A percentile compares a stretch with the other conserved stretches of the same genome.
These are phyloP conservation scores for Callosobruchus maculatus DNA, from an alignment of 2,888 invertebrate species.

Conservation along the genomic window DNA sequence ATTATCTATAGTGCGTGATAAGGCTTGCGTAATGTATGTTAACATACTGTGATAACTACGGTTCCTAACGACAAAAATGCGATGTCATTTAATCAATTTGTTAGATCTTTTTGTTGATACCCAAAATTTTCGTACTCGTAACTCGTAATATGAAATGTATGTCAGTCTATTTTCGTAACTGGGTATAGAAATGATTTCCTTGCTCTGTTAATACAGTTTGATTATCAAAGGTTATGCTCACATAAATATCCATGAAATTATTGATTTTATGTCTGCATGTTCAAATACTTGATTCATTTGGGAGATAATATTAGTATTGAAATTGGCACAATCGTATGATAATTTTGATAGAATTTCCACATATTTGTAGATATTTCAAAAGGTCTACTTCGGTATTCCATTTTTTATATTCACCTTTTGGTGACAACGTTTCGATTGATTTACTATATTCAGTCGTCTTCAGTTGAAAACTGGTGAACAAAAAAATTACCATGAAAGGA, in stretches of 20 bases:
- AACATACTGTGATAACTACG: background rate
- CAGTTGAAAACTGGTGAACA: too few species aligned
- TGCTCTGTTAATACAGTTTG: background rate
- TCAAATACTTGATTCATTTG: too few species aligned
- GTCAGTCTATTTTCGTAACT: background rate
- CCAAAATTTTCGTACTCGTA: background rate
- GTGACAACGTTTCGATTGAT: too few species aligned
- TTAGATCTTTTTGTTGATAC: background rate
- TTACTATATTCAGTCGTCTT: too few species aligned
- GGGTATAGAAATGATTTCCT: background rate
- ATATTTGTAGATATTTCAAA: too few species aligned
- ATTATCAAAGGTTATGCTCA: background rate
- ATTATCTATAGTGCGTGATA: background rate
- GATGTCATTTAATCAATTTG: background rate
- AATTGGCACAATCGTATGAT: too few species aligned
- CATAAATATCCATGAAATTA: background rate
- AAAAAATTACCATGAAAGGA: too few species aligned
- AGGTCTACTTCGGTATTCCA: too few species aligned
- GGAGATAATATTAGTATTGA: too few species aligned
- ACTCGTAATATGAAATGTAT: background rate
- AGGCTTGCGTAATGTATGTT: background rate
- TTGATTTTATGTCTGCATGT: background rate
- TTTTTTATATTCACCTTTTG: too few species aligned
- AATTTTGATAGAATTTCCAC: too few species aligned
- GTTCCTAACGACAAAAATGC: background rate